Evolutionary conservation across 2,113 vertebrate genomes (phyloP).

Genomic region (Eulemur rufifrons): DNA sequence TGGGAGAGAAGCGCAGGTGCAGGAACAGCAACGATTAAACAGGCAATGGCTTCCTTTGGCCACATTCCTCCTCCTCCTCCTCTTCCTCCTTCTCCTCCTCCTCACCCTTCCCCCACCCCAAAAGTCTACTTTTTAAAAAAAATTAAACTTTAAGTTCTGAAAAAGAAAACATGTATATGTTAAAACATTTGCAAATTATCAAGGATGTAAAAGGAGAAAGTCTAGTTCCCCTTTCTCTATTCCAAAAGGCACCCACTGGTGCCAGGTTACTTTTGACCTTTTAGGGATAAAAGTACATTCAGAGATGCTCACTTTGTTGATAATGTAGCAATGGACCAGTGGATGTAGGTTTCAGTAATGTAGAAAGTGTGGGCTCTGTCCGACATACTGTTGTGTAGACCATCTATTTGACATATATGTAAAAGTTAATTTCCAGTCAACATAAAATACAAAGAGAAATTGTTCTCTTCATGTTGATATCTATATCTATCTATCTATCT

Average conservation of each 20-base stretch:
- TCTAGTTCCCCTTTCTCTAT: neutral
- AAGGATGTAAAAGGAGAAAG: neutral
- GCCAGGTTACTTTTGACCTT: neutral
- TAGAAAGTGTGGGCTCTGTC: neutral
- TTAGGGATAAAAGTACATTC: neutral
- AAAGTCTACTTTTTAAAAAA: slow-evolving; percentile 73
- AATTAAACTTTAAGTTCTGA: neutral
- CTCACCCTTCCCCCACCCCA: too few relatives aligned
- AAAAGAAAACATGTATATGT: neutral
- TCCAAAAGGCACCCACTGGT: neutral
- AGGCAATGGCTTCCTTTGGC: too few relatives aligned
- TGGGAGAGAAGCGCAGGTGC: too few relatives aligned
- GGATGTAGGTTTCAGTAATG: neutral
- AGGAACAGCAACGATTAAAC: too few relatives aligned
- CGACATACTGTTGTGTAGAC: neutral
- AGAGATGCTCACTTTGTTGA: neutral
- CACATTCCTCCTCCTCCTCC: too few relatives aligned
- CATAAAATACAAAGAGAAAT: neutral
- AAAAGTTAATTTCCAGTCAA: neutral
- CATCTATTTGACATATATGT: neutral
- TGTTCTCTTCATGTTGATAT: neutral
- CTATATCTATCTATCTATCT: neutral
- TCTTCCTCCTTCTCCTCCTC: too few relatives aligned
- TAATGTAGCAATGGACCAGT: neutral
- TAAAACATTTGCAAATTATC: neutral